Evolutionary conservation across 2,888 invertebrate genomes (phyloP), one percentile per base, ranked within the genome.

Genomic region (Seira musarum): DNA sequence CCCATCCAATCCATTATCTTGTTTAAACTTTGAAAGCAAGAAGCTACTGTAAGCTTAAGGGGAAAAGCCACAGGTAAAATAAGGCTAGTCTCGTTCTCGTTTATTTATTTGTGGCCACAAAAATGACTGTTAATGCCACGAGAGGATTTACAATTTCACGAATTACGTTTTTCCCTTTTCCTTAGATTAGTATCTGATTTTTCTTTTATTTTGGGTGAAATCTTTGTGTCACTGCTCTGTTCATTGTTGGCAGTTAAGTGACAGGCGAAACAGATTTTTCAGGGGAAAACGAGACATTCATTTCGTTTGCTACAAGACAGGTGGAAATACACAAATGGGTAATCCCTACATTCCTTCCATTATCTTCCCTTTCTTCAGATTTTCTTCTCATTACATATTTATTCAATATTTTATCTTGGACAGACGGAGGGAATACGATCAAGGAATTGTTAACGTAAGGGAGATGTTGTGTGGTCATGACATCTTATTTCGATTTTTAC

Each of bases 1-100:
- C 49, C 3, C 49, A 49, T 49, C 49, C 49, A n/a, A 49, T 49
- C 49, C 49, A 49, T 49, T 49, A 49, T 49, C 49, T 49, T 49
- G 49, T 13, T 49, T n/a, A 49, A 49, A 30, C 3, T 30, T 30
- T 2, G 30, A 8, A 30, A 49, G 6, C 6, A 49, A 49, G 15
- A 49, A 49, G 49, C 49, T 15, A 49, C 49, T 15, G 15, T 13
- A 13, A n/a, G 13, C 17, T n/a, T 2, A n/a, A n/a, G 49, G 17
- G 15, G 49, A 49, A 49, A 49, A 49, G 49, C 49, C 49, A 49
- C 49, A 49, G 49, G 49, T 49, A 49, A 49, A 49, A 13, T n/a
- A 2, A 49, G 49, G 3, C 49, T n/a, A 49, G 6, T n/a, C 49
- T 3, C n/a, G n/a, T n/a, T 49, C 17, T 30, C 2, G 17, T n/a